Conservation (phyloP, 2,888 invertebrate genomes). For the Caenorhabditis panamensis region DNA sequence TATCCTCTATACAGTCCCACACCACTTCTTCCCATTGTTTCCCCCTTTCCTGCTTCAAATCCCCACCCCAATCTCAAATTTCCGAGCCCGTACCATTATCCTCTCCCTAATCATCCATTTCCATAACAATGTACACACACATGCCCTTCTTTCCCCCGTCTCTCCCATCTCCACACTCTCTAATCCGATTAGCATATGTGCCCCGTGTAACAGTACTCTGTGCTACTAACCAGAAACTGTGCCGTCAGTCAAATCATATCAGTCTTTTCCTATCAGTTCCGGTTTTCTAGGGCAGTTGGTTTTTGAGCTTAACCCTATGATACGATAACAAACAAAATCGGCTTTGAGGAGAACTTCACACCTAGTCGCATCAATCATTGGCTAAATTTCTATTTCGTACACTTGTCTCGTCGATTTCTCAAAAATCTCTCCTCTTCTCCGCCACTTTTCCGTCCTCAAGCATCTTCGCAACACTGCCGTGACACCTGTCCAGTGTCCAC, state of each 20-base stretch:
- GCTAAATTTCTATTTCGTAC: conserved; percentile 18
- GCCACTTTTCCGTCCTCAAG: conserved; percentile 3
- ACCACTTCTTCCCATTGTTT: neutral
- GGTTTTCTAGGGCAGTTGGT: conserved; percentile 31
- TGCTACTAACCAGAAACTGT: conserved; percentile 1
- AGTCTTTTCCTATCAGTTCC: conserved; percentile 10
- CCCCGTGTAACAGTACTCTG: neutral
- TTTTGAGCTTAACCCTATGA: conserved; percentile 42
- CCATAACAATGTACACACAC: conserved; percentile 48
- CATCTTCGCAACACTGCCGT: conserved; percentile 19
- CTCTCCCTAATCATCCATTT: conserved; percentile 33
- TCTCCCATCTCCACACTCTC: conserved; percentile 36
- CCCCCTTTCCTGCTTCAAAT: neutral
- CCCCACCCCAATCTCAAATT: conserved; percentile 17
- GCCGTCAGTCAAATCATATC: conserved; percentile 1
- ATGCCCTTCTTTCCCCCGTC: conserved; percentile 27
- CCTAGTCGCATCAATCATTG: conserved; percentile 52
- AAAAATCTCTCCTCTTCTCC: conserved; percentile 4
- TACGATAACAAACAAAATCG: conserved; percentile 13
- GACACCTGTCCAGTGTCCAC: conserved; percentile 39
- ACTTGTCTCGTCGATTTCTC: conserved; percentile 24
- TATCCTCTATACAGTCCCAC: too few relatives aligned
- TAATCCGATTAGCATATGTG: conserved; percentile 53
- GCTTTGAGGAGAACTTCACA: conserved; percentile 29
- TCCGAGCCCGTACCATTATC: neutral